Evolutionary conservation across 2,888 invertebrate species (phyloP), one percentile per base, ranked within the genome.

Genomic region (Therioaphis trifolii): DNA sequence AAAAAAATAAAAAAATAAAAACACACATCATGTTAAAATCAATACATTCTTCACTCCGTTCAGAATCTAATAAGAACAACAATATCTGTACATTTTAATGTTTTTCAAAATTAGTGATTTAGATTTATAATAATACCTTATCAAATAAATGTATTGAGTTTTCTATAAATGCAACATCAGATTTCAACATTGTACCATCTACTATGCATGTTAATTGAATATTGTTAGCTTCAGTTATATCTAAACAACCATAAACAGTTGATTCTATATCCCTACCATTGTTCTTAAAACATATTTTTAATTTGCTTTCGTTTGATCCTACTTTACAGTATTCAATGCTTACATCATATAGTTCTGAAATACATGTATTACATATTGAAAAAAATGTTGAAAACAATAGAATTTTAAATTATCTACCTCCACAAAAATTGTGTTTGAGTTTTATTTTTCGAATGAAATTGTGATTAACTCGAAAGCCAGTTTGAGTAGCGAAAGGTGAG

Each of bases 391-490:
- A 5, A 35, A 35, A 35, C 7, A 35, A 14, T 46, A 12, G 9
- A 18, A 7, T 40, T 43, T 35, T 35, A 24, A 27, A 69, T 49
- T 7, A 72, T 52, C 63, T 72, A 85, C 85, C 85, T 69, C 61
- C 78, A n/a, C 79, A 61, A 58, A 75, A 35, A 40, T 46, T 52
- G 85, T 91, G 90, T 85, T 90, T 90, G n/a, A 95, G 89, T 66
- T 91, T 89, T n/a, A 94, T 89, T 82, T 88, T 88, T 85, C 92
- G 91, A 21, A 89, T 88, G 0, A 92, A 88, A 9, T 90, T 88
- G 87, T 93, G 92, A 89, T 95, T 96, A 0, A 94, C 88, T 86
- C 95, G 91, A 87, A 90, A 89, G 84, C 91, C 91, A 11, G 89
- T 88, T 86, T 91, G 90, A 0, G 90, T 88, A 0, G 89, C 88